A percentile compares a stretch with the other conserved stretches of the same genome.
phyloP scores from a whole-genome alignment of 2,797 vertebrate genomes.

The Syncerus caffer region DNA sequence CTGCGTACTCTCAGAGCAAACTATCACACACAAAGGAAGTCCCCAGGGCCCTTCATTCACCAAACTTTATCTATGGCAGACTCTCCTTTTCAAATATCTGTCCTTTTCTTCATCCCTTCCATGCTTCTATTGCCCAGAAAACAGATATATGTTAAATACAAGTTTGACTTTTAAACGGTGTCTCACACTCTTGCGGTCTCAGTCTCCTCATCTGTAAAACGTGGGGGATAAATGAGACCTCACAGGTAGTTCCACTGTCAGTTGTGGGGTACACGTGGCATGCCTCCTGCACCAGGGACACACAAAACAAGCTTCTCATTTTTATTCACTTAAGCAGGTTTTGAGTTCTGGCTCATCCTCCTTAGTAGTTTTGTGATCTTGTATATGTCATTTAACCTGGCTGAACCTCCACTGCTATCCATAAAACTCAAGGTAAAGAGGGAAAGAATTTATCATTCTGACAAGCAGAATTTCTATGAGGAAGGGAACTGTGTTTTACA shows the following conservation, averaged over 20 bases:
- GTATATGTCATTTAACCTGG: background rate
- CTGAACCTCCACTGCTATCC: background rate
- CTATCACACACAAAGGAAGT: background rate
- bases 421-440: background rate
- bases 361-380: background rate
- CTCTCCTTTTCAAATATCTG: background rate
- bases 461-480: conserved; percentile 7
- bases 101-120: background rate
- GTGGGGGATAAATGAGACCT: background rate
- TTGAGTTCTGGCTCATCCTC: background rate
- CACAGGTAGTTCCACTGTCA: background rate
- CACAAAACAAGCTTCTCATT: background rate
- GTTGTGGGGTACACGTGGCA: accelerated
- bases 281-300: background rate
- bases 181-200: background rate
- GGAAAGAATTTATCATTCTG: conserved; percentile 1
- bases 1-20: background rate
- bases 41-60: accelerated
- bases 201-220: background rate
- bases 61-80: background rate
- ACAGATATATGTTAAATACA: background rate
- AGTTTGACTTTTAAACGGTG: background rate
- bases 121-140: background rate
- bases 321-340: background rate
- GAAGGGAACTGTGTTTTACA: background rate